Evolutionary conservation across 2,888 invertebrate species (phyloP), one percentile per base, ranked within the genome.

Genomic region (Pyrrhia umbra): DNA sequence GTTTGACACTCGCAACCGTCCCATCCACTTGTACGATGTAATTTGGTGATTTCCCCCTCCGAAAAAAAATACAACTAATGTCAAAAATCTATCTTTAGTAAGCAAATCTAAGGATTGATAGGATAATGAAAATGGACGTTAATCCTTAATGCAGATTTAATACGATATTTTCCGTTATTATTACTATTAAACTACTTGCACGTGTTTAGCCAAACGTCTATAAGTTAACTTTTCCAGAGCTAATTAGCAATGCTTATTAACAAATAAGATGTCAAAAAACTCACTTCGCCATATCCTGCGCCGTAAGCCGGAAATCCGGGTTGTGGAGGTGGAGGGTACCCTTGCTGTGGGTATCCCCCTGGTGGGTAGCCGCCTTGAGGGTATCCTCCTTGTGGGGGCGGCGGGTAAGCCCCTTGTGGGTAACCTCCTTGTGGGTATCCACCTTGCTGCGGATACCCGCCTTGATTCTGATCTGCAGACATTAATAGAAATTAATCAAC

Each of bases 401-500:
- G 92, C 2, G 92, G 92, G 68, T 92, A 93, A 0, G 94, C 94
- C 0, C 79, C 85, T n/a, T 75, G 87, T 0, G 83, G 82, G 52
- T 89, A 90, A 0, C 85, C 88, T 15, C 84, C 94, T 88, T 81
- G 83, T 3, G 85, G 84, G 59, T 88, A 87, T 8, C 74, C 86
- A 6, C 85, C 95, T 92, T 87, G 91, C 45, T 88, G 90, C 47
- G 68, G 82, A 46, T 75, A 73, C 16, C 71, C 72, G 13, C 87
- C 95, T 93, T 88, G 91, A 81, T 89, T 89, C 71, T 90, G 92
- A 85, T 92, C 91, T 92, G 87, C 46, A 46, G 47, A 42, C 49
- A 27, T 56, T 9, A 6, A 27, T 20, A 27, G 49, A n/a, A 2
- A 30, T 6, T 20, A 62, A 37, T 73, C 13, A 72, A 43, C 5